A percentile compares a stretch with the other conserved stretches of the same genome.
Conservation (phyloP, 2,113 vertebrate species). For the Apus apus region DNA sequence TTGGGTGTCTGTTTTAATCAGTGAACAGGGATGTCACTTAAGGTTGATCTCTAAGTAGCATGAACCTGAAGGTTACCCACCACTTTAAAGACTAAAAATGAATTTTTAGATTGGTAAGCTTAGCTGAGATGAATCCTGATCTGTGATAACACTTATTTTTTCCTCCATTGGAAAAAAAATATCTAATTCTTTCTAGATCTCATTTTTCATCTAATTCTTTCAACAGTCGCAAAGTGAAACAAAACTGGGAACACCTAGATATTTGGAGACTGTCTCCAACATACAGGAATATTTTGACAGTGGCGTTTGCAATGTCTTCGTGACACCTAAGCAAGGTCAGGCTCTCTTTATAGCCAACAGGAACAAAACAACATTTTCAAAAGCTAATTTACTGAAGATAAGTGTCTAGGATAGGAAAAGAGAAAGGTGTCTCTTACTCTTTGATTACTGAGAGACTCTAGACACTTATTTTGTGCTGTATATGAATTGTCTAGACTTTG, state of each 20-base stretch:
- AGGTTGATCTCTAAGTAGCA: neutral
- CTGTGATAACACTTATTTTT: neutral
- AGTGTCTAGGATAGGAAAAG: neutral
- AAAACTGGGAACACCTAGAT: neutral
- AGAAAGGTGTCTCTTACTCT: neutral
- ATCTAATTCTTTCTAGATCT: neutral
- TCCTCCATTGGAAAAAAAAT: neutral
- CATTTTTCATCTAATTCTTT: neutral
- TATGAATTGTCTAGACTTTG: neutral
- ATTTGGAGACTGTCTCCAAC: neutral
- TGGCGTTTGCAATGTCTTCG: neutral
- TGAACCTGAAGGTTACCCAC: neutral
- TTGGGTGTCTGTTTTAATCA: neutral
- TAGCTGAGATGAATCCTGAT: neutral
- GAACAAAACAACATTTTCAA: neutral
- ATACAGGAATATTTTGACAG: neutral
- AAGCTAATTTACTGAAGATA: neutral
- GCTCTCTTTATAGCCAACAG: neutral
- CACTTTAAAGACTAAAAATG: neutral
- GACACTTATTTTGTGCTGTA: neutral
- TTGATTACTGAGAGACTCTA: neutral
- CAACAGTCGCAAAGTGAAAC: rapidly evolving
- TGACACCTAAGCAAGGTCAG: neutral
- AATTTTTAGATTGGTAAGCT: neutral
- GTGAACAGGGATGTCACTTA: neutral